Conservation (phyloP, 2,888 invertebrate genomes). For the Thymelicus acteon region DNA sequence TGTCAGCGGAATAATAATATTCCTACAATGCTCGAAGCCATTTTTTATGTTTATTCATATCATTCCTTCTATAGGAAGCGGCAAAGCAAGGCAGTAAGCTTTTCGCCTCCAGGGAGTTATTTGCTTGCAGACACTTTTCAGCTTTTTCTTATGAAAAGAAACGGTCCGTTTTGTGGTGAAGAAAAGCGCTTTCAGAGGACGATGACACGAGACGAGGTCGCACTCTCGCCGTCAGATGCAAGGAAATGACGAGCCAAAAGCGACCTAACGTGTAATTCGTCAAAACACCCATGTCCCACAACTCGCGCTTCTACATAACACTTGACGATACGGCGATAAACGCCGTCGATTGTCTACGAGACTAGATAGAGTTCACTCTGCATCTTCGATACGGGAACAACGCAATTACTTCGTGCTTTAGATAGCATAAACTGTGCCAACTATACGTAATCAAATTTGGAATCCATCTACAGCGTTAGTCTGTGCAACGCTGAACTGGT, state of each 20-base stretch:
- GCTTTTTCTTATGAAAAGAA: constrained; percentile 84
- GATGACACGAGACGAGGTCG: constrained; percentile 84
- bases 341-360: constrained; percentile 16
- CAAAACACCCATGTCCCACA: constrained; percentile 63
- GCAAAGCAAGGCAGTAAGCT: constrained; percentile 82
- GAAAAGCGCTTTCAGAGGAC: constrained; percentile 84
- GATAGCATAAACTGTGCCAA: constrained; percentile 57
- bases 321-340: constrained; percentile 37
- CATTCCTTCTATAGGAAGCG: constrained; percentile 65
- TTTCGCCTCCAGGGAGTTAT: constrained; percentile 82
- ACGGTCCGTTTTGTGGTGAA: constrained; percentile 83
- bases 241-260: constrained; percentile 76
- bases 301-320: constrained; percentile 40
- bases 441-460: constrained; percentile 49
- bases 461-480: constrained; percentile 41
- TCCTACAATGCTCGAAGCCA: constrained; percentile 55
- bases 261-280: constrained; percentile 79
- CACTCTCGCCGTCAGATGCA: constrained; percentile 77
- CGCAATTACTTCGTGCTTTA: constrained; percentile 65
- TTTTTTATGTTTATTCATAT: constrained; percentile 74
- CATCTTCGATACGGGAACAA: constrained; percentile 57
- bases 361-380: constrained; percentile 57
- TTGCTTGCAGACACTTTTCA: constrained; percentile 84
- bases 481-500: constrained; percentile 19
- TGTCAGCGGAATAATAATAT: constrained; percentile 42